Conservation (phyloP, 37 sponge, comb jelly and placozoan genomes). For the Chondrilla cf. caribensis region DNA sequence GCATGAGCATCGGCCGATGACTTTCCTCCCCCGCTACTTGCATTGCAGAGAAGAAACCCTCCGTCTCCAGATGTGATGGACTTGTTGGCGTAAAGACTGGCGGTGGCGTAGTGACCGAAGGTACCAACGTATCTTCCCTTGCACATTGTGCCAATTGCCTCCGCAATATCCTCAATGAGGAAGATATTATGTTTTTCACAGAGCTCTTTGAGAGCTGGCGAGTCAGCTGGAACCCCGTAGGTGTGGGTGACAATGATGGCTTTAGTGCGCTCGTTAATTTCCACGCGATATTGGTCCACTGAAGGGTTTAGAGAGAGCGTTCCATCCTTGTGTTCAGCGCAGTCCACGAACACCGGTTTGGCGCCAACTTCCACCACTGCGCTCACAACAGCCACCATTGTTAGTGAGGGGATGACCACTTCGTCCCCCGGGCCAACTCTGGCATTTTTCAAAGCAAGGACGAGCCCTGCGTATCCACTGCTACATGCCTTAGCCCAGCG, state of each 20-base stretch:
- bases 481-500: slow-evolving; percentile 48
- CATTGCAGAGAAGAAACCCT: slow-evolving; percentile 42
- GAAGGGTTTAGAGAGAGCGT: slow-evolving; percentile 34
- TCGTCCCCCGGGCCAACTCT: slow-evolving; percentile 41
- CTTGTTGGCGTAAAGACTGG: slow-evolving; percentile 64
- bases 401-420: slow-evolving; percentile 52
- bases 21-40: background rate
- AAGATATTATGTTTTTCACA: slow-evolving; percentile 13
- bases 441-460: slow-evolving; percentile 34
- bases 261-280: slow-evolving; percentile 2
- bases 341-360: slow-evolving; percentile 54
- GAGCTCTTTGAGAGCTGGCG: background rate
- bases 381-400: slow-evolving; percentile 50
- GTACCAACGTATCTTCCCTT: slow-evolving; percentile 27
- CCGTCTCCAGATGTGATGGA: slow-evolving; percentile 61
- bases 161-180: slow-evolving; percentile 62
- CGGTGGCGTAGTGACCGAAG: slow-evolving; percentile 53
- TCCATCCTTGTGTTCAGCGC: slow-evolving; percentile 24
- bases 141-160: slow-evolving; percentile 52
- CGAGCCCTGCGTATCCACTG: slow-evolving; percentile 58
- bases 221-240: slow-evolving; percentile 59
- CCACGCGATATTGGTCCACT: slow-evolving; percentile 24
- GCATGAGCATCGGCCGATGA: slow-evolving; percentile 25
- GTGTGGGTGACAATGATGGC: slow-evolving; percentile 59
- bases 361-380: slow-evolving; percentile 45